Conservation (phyloP, 1,140 invertebrate species). For the Penaeus japonicus region DNA sequence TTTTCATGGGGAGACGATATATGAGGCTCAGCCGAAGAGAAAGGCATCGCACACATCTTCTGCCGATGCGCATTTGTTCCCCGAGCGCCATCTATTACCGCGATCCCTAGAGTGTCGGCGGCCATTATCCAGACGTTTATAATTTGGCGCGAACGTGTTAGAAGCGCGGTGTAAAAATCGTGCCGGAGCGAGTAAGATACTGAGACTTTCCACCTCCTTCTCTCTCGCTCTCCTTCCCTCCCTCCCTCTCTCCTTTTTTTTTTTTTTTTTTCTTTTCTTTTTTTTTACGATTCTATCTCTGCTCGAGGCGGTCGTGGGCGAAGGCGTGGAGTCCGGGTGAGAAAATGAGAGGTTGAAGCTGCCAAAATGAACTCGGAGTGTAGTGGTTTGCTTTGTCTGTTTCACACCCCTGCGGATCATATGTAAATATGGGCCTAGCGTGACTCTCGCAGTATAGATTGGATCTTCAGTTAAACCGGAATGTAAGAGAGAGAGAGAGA, state of each 20-base stretch:
- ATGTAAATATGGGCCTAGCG: conserved; percentile 35
- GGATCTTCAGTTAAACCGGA: neutral
- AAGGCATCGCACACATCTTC: neutral
- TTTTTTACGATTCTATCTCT: conserved; percentile 1
- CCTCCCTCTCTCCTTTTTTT: neutral
- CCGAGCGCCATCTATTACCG: conserved; percentile 18
- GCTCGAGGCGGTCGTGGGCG: conserved; percentile 7
- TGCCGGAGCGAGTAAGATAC: conserved; percentile 1
- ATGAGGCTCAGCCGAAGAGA: neutral
- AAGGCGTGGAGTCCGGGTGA: conserved; percentile 16
- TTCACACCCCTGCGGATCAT: conserved; percentile 23
- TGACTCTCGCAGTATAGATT: neutral
- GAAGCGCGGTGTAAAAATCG: neutral
- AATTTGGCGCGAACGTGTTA: conserved; percentile 15
- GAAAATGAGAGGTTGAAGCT: conserved; percentile 27
- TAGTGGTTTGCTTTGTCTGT: conserved; percentile 23
- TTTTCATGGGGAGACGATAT: neutral
- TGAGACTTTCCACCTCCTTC: neutral
- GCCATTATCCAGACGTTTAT: conserved; percentile 20
- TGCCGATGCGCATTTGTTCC: neutral
- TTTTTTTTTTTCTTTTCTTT: neutral
- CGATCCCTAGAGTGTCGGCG: neutral
- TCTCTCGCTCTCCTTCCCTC: neutral
- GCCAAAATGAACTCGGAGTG: neutral
- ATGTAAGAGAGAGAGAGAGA: neutral